Evolutionary conservation across 2,888 invertebrate genomes (phyloP).

Genomic region (Scaeva pyrastri): DNA sequence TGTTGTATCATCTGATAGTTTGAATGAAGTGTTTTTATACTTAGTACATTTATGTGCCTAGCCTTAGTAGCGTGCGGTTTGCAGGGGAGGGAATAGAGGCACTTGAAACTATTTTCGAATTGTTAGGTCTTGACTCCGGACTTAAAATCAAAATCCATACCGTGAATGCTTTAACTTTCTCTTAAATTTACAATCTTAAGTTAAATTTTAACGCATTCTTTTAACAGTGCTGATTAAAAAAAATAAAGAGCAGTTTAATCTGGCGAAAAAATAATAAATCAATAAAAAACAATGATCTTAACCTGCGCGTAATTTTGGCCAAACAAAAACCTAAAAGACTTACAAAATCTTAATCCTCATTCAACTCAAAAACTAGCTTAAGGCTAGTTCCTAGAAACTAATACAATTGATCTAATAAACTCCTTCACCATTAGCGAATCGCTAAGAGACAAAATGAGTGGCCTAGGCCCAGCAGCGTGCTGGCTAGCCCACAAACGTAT

Average conservation of each 20-base stretch:
- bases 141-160: neutral
- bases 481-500: constrained; percentile 91
- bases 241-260: neutral
- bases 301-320: neutral
- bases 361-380: neutral
- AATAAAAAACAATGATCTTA: neutral
- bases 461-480: constrained; percentile 89
- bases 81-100: too few relatives aligned
- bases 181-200: neutral
- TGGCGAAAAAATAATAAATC: neutral
- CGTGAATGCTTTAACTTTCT: constrained; percentile 11
- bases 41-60: too few relatives aligned
- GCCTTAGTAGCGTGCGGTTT: too few relatives aligned
- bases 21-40: too few relatives aligned
- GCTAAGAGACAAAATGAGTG: constrained; percentile 85
- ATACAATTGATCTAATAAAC: constrained; percentile 44
- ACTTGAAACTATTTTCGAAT: too few relatives aligned
- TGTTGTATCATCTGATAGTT: too few relatives aligned
- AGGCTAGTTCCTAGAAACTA: constrained; percentile 12
- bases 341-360: constrained; percentile 1
- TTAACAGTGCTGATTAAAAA: neutral
- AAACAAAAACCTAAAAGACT: too few relatives aligned
- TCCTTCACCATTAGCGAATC: constrained; percentile 74
- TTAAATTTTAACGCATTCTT: neutral
- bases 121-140: too few relatives aligned